A percentile compares a stretch with the other conserved stretches of the same genome.
Conservation (phyloP, 2,888 invertebrate species). For the Lutraria lutraria region DNA sequence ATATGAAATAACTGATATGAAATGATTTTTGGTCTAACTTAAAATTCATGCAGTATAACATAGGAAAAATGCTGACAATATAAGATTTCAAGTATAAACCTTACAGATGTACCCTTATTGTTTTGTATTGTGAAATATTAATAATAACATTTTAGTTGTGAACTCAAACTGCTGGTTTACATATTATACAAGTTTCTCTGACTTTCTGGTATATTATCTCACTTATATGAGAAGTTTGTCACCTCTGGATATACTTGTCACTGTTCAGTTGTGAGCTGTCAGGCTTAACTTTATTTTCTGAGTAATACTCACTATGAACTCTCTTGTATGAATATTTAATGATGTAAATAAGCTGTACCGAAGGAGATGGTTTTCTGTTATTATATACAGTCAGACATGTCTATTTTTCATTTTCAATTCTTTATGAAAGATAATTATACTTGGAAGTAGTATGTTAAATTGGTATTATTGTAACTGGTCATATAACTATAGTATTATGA, state of each 20-base stretch:
- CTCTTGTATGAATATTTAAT: slow-evolving; percentile 12
- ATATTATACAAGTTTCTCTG: background rate
- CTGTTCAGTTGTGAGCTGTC: background rate
- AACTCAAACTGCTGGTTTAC: background rate
- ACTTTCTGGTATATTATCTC: background rate
- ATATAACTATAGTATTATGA: no score
- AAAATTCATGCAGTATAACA: background rate
- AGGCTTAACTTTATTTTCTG: background rate
- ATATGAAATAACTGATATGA: background rate
- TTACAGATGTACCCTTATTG: background rate
- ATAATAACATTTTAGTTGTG: background rate
- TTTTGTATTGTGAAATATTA: background rate
- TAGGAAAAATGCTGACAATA: background rate
- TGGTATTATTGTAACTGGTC: no score
- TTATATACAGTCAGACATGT: no score
- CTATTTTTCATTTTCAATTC: no score
- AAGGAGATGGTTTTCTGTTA: no score
- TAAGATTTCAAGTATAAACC: background rate
- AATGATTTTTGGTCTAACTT: background rate
- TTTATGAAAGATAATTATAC: no score
- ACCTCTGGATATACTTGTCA: background rate
- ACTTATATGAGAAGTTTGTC: background rate
- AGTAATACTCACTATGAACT: background rate
- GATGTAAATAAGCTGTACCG: background rate
- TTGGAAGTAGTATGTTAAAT: no score